Evolutionary conservation across 2,797 vertebrate species (phyloP), one percentile per base, ranked within the genome.

Genomic region (Pangasius larnaudii): DNA sequence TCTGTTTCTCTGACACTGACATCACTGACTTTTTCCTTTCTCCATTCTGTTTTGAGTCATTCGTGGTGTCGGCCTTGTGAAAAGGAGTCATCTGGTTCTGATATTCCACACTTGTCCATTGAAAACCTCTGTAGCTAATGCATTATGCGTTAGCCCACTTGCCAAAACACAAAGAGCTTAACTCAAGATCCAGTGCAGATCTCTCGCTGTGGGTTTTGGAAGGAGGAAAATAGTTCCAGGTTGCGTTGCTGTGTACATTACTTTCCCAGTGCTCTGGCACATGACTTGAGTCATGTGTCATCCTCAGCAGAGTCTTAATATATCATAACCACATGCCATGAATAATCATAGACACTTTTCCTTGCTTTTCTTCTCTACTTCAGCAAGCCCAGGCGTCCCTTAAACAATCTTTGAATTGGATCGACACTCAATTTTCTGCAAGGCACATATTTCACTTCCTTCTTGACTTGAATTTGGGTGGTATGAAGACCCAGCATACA

Each of bases 41-140:
- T 90, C 78, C 77, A 30, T 89, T 88, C 88, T 91, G 88, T 90
- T 90, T 89, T 85, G 91, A 92, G 92, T 91, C 88, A 90, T 94
- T 91, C 91, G 71, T 79, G 92, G 92, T 92, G 88, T 93, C 91
- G 49, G 90, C 87, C 92, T 92, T 92, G 79, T 92, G 90, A 94
- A 94, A 93, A 84, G 27, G 58, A 92, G 93, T 95, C 95, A 96
- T 96, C 95, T 96, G 96, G 94, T 96, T 93, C 91, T 95, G 94
- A 96, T 96, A 95, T 95, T 93, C 91, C 94, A 95, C 94, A 95
- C 94, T 95, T 94, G 91, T 94, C 93, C 91, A 89, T 91, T 94
- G 91, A 91, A 94, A 95, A 94, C 92, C 93, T 94, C 93, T 95
- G 92, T 92, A 94, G 94, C 94, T 88, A 95, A 96, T 95, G 93